A percentile compares a stretch with the other conserved stretches of the same genome.
These are phyloP conservation scores for Leptocoma aspasia DNA, from an alignment of 2,113 vertebrate species.

Conservation along the genomic window DNA sequence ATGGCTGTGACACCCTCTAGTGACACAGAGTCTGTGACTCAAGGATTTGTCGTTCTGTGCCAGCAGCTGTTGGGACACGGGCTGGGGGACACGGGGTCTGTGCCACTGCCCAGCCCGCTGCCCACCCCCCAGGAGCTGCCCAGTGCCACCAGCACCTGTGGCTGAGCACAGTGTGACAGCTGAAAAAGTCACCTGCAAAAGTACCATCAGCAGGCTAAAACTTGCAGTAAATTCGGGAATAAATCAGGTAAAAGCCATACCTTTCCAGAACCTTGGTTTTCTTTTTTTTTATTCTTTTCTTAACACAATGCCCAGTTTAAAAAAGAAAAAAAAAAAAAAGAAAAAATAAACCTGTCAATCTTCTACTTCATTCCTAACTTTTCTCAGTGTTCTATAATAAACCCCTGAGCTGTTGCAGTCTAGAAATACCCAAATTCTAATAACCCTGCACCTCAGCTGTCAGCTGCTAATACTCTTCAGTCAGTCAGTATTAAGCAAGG, in stretches of 20 bases:
- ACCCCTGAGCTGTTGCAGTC: not conserved
- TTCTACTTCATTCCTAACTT: not conserved
- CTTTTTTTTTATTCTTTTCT: not conserved
- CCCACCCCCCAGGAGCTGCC: not conserved
- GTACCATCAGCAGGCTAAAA: not conserved
- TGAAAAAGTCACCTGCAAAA: not conserved
- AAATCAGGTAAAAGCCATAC: not conserved
- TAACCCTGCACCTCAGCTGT: not conserved
- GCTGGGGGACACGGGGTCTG: accelerated
- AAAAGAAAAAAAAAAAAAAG: not conserved
- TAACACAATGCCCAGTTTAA: not conserved
- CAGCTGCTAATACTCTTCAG: not conserved
- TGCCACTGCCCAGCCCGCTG: not conserved
- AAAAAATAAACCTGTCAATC: not conserved
- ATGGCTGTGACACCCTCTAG: constrained; percentile 12
- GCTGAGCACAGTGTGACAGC: not conserved
- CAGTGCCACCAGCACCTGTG: not conserved
- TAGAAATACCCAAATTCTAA: not conserved
- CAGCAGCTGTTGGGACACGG: not conserved
- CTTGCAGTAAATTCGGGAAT: not conserved
- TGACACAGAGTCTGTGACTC: not conserved
- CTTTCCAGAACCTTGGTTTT: not conserved
- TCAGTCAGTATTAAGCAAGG: not conserved
- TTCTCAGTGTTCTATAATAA: not conserved
- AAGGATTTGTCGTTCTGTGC: not conserved